Evolutionary conservation across 2,888 invertebrate species (phyloP).

Genomic region (Magallana nippona): DNA sequence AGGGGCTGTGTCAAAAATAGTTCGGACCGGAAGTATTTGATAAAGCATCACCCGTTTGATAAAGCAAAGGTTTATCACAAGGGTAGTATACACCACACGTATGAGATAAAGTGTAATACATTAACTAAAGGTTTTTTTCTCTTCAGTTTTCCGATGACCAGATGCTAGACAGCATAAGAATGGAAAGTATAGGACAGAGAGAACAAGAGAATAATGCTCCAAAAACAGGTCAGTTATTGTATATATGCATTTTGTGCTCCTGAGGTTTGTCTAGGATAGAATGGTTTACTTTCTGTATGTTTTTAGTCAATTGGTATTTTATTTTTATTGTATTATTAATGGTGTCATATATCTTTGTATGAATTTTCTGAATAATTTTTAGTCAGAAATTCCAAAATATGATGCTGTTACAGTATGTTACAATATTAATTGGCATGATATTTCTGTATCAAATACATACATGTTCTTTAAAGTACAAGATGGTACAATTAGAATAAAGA

Average conservation of each 20-base stretch:
- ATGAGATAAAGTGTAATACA: too few relatives aligned
- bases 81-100: too few relatives aligned
- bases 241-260: background rate
- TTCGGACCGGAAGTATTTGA: too few relatives aligned
- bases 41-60: too few relatives aligned
- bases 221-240: background rate
- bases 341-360: too few relatives aligned
- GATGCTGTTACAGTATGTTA: background rate
- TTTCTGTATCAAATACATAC: background rate
- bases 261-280: background rate
- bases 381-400: too few relatives aligned
- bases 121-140: too few relatives aligned
- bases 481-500: background rate
- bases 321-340: background rate
- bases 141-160: background rate
- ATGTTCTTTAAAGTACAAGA: constrained; percentile 7
- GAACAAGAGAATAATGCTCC: background rate
- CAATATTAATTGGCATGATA: background rate
- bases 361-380: too few relatives aligned
- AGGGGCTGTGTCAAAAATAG: too few relatives aligned
- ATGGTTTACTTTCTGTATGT: background rate
- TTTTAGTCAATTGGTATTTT: background rate
- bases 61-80: too few relatives aligned
- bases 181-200: background rate
- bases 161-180: background rate